phyloP scores from a whole-genome alignment of 1,140 invertebrate genomes.

The Diuraphis noxia region DNA sequence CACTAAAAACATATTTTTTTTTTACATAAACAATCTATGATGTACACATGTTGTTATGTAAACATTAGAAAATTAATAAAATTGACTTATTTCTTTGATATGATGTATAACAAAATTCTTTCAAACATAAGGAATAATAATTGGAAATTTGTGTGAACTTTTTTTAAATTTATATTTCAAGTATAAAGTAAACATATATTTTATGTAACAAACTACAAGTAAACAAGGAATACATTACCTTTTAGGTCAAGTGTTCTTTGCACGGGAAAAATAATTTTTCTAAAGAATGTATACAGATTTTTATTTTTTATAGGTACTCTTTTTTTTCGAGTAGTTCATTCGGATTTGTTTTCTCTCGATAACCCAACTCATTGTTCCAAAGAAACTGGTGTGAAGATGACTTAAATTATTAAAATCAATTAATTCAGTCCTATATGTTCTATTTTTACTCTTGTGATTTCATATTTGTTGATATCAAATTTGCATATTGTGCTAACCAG shows the following conservation, averaged over 20 bases:
- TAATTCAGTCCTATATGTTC: background rate
- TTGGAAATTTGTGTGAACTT: constrained; percentile 29
- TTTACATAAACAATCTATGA: background rate
- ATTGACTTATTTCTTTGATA: background rate
- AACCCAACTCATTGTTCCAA: background rate
- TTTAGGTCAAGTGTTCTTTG: constrained; percentile 34
- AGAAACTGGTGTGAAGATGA: background rate
- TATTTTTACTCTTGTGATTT: background rate
- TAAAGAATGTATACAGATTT: background rate
- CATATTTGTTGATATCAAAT: background rate
- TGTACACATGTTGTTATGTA: background rate
- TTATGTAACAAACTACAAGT: background rate
- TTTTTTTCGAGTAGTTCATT: background rate
- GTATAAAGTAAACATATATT: constrained; percentile 21
- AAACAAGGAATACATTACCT: constrained; percentile 27
- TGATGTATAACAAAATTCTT: background rate
- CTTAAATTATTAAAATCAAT: background rate
- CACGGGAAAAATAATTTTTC: background rate
- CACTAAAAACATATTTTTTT: background rate
- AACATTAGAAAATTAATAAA: background rate
- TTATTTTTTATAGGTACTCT: background rate
- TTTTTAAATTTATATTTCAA: constrained; percentile 30
- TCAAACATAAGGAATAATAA: background rate
- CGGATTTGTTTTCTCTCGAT: background rate
- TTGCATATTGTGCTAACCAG: background rate